phyloP scores from a whole-genome alignment of 2,797 vertebrate genomes.

The Pangasius djambal region DNA sequence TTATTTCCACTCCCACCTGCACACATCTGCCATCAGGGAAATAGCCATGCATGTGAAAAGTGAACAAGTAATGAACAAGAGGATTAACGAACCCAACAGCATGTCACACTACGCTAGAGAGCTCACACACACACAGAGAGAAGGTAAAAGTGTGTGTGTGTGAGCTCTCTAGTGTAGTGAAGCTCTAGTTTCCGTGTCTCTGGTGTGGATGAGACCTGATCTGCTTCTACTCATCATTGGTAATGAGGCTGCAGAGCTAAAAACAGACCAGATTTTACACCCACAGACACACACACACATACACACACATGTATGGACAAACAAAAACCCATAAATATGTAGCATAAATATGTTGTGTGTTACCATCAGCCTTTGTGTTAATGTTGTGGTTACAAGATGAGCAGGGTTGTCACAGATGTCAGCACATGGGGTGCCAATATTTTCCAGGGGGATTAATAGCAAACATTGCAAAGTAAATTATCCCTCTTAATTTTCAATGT shows the following conservation, averaged over 20 bases:
- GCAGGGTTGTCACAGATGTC: too few species aligned
- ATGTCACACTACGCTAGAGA: not conserved
- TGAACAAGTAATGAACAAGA: conserved; percentile 13
- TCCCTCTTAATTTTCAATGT: not conserved
- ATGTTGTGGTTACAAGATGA: not conserved
- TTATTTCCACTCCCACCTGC: not conserved
- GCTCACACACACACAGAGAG: not conserved
- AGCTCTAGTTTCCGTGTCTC: conserved; percentile 39
- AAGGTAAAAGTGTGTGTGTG: conserved; percentile 16
- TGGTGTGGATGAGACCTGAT: conserved; percentile 33
- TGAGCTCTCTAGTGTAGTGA: conserved; percentile 21
- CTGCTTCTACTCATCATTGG: conserved; percentile 60
- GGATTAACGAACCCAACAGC: not conserved
- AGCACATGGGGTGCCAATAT: not conserved
- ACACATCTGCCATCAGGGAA: not conserved
- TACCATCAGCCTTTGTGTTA: not conserved
- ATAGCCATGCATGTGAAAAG: not conserved
- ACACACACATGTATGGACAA: conserved; percentile 6
- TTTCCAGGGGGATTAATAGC: not conserved
- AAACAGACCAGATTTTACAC: conserved; percentile 55
- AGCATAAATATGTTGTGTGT: not conserved
- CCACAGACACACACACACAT: conserved; percentile 10
- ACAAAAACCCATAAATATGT: not conserved
- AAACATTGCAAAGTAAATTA: not conserved
- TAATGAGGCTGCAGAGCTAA: conserved; percentile 69